Evolutionary conservation across 2,888 invertebrate genomes (phyloP).

Genomic region (Odontocerum albicorne): DNA sequence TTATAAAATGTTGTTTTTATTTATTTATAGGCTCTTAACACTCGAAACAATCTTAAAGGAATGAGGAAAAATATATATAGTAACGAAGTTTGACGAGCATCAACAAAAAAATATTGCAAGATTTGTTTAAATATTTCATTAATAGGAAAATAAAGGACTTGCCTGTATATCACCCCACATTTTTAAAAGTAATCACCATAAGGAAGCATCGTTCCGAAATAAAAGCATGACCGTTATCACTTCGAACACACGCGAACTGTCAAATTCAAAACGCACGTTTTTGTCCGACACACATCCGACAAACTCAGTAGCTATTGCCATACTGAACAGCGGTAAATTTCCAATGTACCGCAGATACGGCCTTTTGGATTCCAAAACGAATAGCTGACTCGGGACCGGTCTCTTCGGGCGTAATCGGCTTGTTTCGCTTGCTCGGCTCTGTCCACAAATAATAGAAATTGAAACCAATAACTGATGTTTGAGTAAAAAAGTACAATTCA

Average conservation of each 20-base stretch:
- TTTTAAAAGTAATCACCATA: conserved; percentile 29
- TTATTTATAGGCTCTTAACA: no score
- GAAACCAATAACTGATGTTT: background rate
- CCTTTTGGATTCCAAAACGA: conserved; percentile 20
- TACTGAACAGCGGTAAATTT: conserved; percentile 26
- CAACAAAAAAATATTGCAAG: no score
- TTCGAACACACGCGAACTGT: conserved; percentile 32
- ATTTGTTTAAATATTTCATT: no score
- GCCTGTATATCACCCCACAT: conserved; percentile 37
- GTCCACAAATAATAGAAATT: background rate
- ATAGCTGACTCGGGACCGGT: conserved; percentile 31
- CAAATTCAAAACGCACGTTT: conserved; percentile 25
- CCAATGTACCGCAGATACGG: conserved; percentile 26
- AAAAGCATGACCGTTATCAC: conserved; percentile 25
- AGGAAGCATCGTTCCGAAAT: conserved; percentile 30
- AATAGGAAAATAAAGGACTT: no score
- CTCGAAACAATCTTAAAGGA: no score
- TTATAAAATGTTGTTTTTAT: no score
- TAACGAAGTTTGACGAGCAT: no score
- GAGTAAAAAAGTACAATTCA: background rate
- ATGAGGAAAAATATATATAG: no score
- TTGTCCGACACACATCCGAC: conserved; percentile 25
- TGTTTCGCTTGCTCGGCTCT: background rate
- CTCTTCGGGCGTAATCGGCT: conserved; percentile 27
- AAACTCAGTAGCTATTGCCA: conserved; percentile 23